phyloP scores from a whole-genome alignment of 2,113 vertebrate species.

The Orthonyx spaldingii region DNA sequence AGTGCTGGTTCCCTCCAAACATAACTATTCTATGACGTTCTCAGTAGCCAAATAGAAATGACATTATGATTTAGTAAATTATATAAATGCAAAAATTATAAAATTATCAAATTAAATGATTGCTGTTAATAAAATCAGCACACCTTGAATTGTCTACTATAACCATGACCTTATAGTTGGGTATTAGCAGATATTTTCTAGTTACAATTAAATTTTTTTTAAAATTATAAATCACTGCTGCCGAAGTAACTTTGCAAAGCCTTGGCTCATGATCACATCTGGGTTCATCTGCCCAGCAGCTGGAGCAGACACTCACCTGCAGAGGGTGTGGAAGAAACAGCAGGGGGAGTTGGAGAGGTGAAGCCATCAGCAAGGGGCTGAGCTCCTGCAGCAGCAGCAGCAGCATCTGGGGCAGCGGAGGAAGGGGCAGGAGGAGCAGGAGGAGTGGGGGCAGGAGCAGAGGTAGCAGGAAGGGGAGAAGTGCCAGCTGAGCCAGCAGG shows the following conservation, averaged over 20 bases:
- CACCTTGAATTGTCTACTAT: background rate
- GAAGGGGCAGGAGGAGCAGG: conserved; percentile 74
- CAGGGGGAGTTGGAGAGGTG: conserved; percentile 90
- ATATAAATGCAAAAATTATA: background rate
- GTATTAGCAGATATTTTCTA: background rate
- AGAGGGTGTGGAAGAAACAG: conserved; percentile 83
- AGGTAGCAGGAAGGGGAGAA: conserved; percentile 79
- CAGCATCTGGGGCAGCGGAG: conserved; percentile 78
- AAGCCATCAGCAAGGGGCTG: conserved; percentile 85
- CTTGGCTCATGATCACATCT: background rate
- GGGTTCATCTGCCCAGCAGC: background rate
- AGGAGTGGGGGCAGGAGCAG: conserved; percentile 73
- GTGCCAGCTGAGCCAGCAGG: conserved; percentile 80
- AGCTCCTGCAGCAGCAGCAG: conserved; percentile 79
- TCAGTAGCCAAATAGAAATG: background rate
- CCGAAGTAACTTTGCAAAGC: background rate
- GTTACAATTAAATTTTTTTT: background rate
- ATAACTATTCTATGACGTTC: background rate
- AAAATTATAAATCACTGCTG: background rate
- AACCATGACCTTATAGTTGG: background rate
- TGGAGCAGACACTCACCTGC: conserved; percentile 86
- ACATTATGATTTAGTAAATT: background rate
- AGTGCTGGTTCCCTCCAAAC: background rate
- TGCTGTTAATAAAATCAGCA: background rate
- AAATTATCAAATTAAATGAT: background rate